A percentile compares a stretch with the other conserved stretches of the same genome.
phyloP scores from a whole-genome alignment of 2,113 vertebrate genomes.

The Melanerpes formicivorus region DNA sequence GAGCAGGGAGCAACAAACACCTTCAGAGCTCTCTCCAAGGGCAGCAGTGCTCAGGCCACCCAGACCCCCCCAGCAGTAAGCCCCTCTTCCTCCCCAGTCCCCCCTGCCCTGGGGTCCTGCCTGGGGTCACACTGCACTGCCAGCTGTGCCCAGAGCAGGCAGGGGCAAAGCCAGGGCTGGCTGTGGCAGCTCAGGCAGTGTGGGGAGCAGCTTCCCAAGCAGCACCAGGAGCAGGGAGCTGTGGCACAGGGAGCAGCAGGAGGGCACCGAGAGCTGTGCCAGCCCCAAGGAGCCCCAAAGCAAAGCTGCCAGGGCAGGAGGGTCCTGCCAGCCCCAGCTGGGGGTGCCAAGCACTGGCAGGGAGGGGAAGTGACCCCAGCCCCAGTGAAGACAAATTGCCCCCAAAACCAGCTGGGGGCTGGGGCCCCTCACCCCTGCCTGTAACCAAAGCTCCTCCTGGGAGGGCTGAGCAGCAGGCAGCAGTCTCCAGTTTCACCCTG shows the following conservation, averaged over 20 bases:
- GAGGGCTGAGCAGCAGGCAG: neutral
- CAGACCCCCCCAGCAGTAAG: neutral
- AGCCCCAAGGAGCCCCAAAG: neutral
- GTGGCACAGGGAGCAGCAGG: neutral
- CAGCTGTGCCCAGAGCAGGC: neutral
- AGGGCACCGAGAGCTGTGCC: neutral
- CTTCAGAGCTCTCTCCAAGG: neutral
- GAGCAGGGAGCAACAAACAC: neutral
- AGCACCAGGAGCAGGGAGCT: neutral
- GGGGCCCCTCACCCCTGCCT: neutral
- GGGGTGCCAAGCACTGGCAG: neutral
- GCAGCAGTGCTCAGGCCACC: neutral
- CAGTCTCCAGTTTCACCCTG: neutral
- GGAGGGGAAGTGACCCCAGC: neutral
- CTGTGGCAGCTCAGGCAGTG: neutral
- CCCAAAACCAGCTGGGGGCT: neutral
- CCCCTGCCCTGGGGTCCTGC: neutral
- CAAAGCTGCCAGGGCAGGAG: neutral
- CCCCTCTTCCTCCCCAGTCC: too few species aligned
- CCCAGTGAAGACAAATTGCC: neutral
- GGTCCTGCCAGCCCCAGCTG: neutral
- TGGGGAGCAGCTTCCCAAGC: neutral
- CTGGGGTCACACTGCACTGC: neutral
- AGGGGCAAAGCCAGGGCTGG: neutral
- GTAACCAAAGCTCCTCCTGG: neutral